Base-by-base conservation (phyloP, 2,113 vertebrate species). In the Misgurnus anguillicaudatus region DNA sequence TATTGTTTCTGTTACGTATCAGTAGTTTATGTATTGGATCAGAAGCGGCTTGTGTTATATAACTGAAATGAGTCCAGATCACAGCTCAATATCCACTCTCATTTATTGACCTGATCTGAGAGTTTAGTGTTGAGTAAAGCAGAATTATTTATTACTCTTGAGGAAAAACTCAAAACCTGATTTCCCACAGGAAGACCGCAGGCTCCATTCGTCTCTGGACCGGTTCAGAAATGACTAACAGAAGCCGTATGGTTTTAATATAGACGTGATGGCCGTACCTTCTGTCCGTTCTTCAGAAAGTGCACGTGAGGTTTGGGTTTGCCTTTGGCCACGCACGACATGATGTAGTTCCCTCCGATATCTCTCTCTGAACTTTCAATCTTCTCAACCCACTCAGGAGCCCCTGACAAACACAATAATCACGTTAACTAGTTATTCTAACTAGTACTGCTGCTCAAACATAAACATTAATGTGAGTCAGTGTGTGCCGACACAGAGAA, bases 311-410 rank as follows among this genome's bases (percentile, higher is more conserved):
- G 96, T 66, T 94, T 90, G 57, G 98, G 98, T 76, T 94, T 97
- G 53, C 97, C 98, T 0, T 89, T 94, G 88, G 96, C 94, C 36
- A 90, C 53, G 66, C 98, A 99, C 62, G 94, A 93, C 97, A 97
- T 97, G 19, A 93, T 93, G 65, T 97, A 93, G 74, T 95, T 90
- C 61, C 95, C 96, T 74, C 92, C 87, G 77, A 99, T 94, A 85
- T 97, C 95, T 86, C 87, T 92, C 80, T 98, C 95, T n/a, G 92
- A 94, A 89, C 94, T 95, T 83, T 91, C 94, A 87, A 99, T 95
- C 84, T 94, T 92, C 84, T 96, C 94, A 70, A 94, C 92, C 97
- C 96, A 99, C 86, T 97, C 94, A 1, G 98, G 97, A 88, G 91
- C 91, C 55, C 96, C 98, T 99, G 85, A 83, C 9, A 75, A 82